Evolutionary conservation across 2,888 invertebrate genomes (phyloP).

Genomic region (Ommatoiulus sabulosus): DNA sequence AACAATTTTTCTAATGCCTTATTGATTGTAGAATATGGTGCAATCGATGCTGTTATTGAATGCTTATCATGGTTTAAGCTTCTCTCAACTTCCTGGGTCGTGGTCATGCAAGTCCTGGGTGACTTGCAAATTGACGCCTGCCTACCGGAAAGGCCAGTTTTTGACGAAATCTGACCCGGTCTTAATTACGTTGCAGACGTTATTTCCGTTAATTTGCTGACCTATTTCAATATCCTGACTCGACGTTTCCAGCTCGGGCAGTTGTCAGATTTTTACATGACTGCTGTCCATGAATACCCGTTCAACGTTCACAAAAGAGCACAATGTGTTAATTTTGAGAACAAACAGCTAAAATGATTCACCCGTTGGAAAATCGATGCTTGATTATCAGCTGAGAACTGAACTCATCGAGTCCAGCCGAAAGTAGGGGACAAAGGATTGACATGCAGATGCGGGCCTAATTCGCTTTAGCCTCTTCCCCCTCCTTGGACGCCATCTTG

Average conservation of each 20-base stretch:
- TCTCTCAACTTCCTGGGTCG: neutral
- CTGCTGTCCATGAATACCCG: neutral
- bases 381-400: neutral
- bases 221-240: slow-evolving; percentile 9
- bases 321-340: too few relatives aligned
- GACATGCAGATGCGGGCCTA: neutral
- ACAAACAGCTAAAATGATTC: neutral
- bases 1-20: neutral
- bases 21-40: neutral
- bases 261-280: neutral
- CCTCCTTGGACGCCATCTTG: neutral
- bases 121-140: too few relatives aligned
- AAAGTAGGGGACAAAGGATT: slow-evolving; percentile 24
- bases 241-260: neutral
- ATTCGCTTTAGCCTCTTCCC: neutral
- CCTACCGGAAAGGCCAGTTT: neutral
- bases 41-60: neutral
- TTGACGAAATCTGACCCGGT: neutral
- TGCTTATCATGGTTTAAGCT: neutral
- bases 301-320: neutral
- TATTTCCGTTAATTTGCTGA: slow-evolving; percentile 35
- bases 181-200: neutral
- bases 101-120: too few relatives aligned
- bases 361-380: neutral
- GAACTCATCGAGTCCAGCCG: neutral